Base-by-base conservation (phyloP, 2,888 invertebrate species). In the Ommatoiulus sabulosus region DNA sequence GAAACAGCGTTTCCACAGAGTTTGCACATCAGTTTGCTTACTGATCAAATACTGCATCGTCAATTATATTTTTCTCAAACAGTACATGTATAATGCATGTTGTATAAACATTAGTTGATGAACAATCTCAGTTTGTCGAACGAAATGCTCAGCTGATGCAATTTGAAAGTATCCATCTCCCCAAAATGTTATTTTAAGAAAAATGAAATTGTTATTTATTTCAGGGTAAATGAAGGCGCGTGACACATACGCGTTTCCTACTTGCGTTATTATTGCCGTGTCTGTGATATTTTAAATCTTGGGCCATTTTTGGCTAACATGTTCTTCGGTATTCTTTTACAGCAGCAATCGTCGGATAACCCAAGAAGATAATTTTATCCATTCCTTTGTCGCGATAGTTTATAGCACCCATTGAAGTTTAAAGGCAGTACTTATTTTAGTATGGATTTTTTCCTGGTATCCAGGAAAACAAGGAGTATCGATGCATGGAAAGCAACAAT, bases 81-180 rank as follows among this genome's bases (percentile, higher is more conserved):
- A n/a, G n/a, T n/a, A n/a, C n/a, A n/a, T 48, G 48, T 12, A 48
- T 48, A 15, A 52, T 52, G 17, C 1, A 52, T 48, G 12, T 48
- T 17, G 52, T 52, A 72, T 35, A 24, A 7, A 24, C 3, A 72
- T 24, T 24, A 24, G 72, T 72, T 7, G 24, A 72, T 24, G 24
- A 72, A 72, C 72, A 10, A 1, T 24, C 72, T 72, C 72, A 72
- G 12, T 24, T 72, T 72, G 24, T 1, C 24, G 20, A 72, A 72
- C 72, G 72, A 72, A 72, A 72, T 72, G 72, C 72, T 72, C 72
- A 72, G 72, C 72, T 24, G n/a, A n/a, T 20, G 20, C 20, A 63
- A 63, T 20, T 17, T n/a, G 63, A 20, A 63, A 63, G n/a, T 1
- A 24, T n/a, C 1, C 7, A 8, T 8, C 24, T 8, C 24, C 24